Base-by-base conservation (phyloP, 2,113 vertebrate species). In the Tachysurus vachellii region DNA sequence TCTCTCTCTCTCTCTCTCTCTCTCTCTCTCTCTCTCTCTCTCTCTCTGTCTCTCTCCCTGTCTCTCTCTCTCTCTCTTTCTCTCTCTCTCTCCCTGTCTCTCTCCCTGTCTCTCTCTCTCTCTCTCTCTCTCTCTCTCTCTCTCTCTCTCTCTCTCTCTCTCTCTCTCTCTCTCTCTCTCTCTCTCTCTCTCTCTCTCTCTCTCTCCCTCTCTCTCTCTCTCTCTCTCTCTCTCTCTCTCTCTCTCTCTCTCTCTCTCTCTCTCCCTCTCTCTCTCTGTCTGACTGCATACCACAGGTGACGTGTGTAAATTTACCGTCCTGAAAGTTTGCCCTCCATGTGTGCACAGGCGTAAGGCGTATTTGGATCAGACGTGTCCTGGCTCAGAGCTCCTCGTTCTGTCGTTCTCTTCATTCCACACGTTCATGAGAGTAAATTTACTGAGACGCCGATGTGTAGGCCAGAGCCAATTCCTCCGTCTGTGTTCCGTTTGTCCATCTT, bases 251-350 rank as follows among this genome's bases (percentile, higher is more conserved):
- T 36, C 36, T 36, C 36, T 36, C 36, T 36, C 36, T 36, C 19
- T 21, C 19, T 64, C 79, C 61, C 79, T 56, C 80, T 83, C 73
- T 71, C 28, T 44, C 26, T 36, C n/a, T 47, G 23, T 5, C 42
- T 66, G 28, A 70, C 85, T 80, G 80, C 64, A 62, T 6, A 81
- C 53, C 42, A 50, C 28, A 80, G 53, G 42, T 59, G 70, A 83
- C 54, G 47, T 80, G 50, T 82, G 53, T 83, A 68, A 86, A 86
- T 77, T 82, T 76, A 53, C 80, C 59, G 70, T 88, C 75, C 59
- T 42, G 70, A 36, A 68, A 8, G 62, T 61, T 86, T 80, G 73
- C 57, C 79, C 83, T 84, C 62, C 57, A 47, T 81, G 77, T 84
- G 57, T 89, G 57, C 61, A 56, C 66, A 82, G 13, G 36, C 61